These are phyloP conservation scores for Andrena marginata DNA, from an alignment of 2,888 invertebrate genomes.

Conservation along the genomic window DNA sequence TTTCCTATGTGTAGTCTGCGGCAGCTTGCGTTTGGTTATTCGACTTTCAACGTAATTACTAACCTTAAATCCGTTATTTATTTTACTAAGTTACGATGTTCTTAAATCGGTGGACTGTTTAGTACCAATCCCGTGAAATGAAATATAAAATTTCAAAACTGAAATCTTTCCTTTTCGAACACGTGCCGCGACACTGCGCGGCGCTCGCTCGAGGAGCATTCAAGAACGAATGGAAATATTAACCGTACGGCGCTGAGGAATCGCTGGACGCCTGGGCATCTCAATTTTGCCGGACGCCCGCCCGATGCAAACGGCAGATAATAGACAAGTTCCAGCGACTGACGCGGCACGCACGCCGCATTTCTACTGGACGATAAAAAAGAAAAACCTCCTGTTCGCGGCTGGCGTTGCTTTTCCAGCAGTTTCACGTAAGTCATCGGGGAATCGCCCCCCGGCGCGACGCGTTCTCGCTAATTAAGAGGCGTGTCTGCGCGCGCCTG, in stretches of 20 bases:
- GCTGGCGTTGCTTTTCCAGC: constrained; percentile 49
- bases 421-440: constrained; percentile 58
- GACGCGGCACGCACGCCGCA: constrained; percentile 17
- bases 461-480: constrained; percentile 65
- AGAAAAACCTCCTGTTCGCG: constrained; percentile 50
- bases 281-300: constrained; percentile 58
- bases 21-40: too few species aligned
- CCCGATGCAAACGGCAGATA: constrained; percentile 64
- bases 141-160: too few species aligned
- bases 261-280: constrained; percentile 58
- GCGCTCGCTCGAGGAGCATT: too few species aligned
- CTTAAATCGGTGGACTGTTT: too few species aligned
- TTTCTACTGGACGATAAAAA: constrained; percentile 48
- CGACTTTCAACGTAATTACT: too few species aligned
- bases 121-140: too few species aligned
- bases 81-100: too few species aligned
- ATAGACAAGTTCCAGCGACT: constrained; percentile 53
- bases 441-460: constrained; percentile 50
- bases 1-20: too few species aligned
- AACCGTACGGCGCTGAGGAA: constrained; percentile 3
- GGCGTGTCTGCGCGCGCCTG: constrained; percentile 36
- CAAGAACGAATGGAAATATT: constrained; percentile 29
- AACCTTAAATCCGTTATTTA: too few species aligned
- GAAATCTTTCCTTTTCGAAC: too few species aligned
- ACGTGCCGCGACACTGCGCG: too few species aligned